Conservation (phyloP, 1,140 invertebrate genomes). For the Lucilia sericata region DNA sequence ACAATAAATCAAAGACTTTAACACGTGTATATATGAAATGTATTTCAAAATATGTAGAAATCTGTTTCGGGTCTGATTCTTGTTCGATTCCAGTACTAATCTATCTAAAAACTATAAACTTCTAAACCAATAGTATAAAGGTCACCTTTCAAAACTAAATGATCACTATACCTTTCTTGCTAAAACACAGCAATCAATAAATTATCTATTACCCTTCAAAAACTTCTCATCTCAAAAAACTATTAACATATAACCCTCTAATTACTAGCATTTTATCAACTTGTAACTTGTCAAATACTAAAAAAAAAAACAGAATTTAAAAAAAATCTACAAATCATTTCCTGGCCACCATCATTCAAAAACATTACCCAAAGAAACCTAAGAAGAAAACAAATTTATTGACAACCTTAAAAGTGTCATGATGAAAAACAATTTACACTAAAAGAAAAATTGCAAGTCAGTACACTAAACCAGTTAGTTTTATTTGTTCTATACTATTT, state of each 20-base stretch:
- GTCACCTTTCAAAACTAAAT: too few species aligned
- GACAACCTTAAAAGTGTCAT: neutral
- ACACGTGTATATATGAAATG: too few species aligned
- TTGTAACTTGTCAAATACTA: neutral
- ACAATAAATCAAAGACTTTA: too few species aligned
- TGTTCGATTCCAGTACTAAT: too few species aligned
- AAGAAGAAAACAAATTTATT: neutral
- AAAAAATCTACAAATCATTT: conserved; percentile 8
- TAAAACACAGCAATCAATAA: too few species aligned
- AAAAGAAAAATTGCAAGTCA: neutral
- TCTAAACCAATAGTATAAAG: too few species aligned
- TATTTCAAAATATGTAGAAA: too few species aligned
- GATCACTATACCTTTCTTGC: too few species aligned
- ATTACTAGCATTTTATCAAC: neutral
- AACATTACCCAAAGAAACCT: neutral
- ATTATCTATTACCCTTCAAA: too few species aligned
- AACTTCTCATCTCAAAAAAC: too few species aligned
- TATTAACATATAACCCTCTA: neutral
- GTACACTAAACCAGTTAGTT: neutral
- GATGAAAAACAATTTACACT: neutral
- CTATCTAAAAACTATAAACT: too few species aligned
- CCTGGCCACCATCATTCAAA: conserved; percentile 10
- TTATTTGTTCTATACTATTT: neutral
- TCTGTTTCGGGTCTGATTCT: too few species aligned
- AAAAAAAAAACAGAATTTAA: neutral